Conservation (phyloP, 2,113 vertebrate species). For the Leuciscus idus region DNA sequence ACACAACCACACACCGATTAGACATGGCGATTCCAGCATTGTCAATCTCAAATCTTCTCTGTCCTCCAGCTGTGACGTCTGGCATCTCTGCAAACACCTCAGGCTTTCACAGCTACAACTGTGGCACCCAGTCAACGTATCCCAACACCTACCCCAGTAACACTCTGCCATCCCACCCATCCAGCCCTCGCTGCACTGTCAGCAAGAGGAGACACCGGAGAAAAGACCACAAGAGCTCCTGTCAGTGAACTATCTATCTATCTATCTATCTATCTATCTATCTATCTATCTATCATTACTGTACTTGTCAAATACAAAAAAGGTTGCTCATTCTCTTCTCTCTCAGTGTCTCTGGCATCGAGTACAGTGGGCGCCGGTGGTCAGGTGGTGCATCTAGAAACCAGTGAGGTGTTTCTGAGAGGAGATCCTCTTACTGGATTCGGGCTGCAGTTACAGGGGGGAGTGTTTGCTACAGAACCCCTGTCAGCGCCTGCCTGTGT, state of each 20-base stretch:
- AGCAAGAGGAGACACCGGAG: slow-evolving; percentile 83
- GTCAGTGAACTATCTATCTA: slow-evolving; percentile 71
- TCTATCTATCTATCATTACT: too few species aligned
- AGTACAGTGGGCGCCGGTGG: slow-evolving; percentile 93
- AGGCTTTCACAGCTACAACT: slow-evolving; percentile 86
- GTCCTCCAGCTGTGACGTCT: slow-evolving; percentile 83
- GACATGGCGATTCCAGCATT: neutral
- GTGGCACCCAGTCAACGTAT: slow-evolving; percentile 79
- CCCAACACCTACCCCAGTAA: slow-evolving; percentile 42
- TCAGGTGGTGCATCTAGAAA: slow-evolving; percentile 94
- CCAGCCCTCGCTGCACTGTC: slow-evolving; percentile 85
- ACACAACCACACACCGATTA: neutral
- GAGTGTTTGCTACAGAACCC: slow-evolving; percentile 94
- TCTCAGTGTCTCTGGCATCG: slow-evolving; percentile 90
- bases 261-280: too few species aligned
- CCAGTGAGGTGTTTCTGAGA: slow-evolving; percentile 88
- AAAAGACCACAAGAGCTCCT: slow-evolving; percentile 91
- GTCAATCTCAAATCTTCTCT: slow-evolving; percentile 41
- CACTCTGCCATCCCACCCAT: slow-evolving; percentile 77
- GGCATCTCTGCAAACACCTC: slow-evolving; percentile 85
- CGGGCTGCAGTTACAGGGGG: slow-evolving; percentile 96
- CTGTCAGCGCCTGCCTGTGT: slow-evolving; percentile 90
- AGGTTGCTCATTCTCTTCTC: too few species aligned
- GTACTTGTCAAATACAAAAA: too few species aligned
- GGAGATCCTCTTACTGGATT: slow-evolving; percentile 94